Base-by-base conservation (phyloP, 2,113 vertebrate genomes). In the Tylochromis polylepis region DNA sequence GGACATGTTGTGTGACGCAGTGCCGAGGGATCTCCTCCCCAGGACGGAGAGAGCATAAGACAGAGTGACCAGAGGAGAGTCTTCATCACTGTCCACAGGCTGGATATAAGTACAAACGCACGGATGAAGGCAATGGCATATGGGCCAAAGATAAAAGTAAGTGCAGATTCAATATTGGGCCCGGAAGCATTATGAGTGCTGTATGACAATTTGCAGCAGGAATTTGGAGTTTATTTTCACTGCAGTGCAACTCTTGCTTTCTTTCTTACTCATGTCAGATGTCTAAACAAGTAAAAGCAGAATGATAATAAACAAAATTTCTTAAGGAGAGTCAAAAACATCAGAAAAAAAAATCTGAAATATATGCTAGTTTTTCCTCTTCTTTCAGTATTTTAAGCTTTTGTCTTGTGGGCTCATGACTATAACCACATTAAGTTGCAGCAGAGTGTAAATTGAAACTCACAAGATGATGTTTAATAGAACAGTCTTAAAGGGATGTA, bases 41-140 rank as follows among this genome's bases (percentile, higher is more conserved):
- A 99, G 94, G 81, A 99, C 97, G 5, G 98, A 99, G 75, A 99
- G 96, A 29, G 98, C 98, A 85, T 99, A 99, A 85, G 96, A 98
- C 90, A 99, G 96, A 0, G 99, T 99, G 85, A 99, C 98, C 55
- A 99, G 92, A 29, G 97, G 89, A 38, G 99, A 99, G 94, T 99
- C 99, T 92, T 99, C 98, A 49, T 99, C 98, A 1, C 97, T 97
- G 67, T 98, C 97, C 89, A 98, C 93, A 53, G 95, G 95, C 98
- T 99, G 92, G 3, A 84, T 58, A 87, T 27, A 86, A 12, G 70
- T 1, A 85, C 31, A 84, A n/a, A 82, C 15, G 83, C 38, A 90
- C 6, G 27, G 20, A 87, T 67, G 12, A 78, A 60, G 20, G 24
- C 3, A 56, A 15, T 16, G 5, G 5, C 27, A 51, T 77, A 31